A percentile compares a stretch with the other conserved stretches of the same genome.
These are phyloP conservation scores for Kuschelorhynchus macadamiae DNA, from an alignment of 2,888 invertebrate genomes.

Conservation along the genomic window DNA sequence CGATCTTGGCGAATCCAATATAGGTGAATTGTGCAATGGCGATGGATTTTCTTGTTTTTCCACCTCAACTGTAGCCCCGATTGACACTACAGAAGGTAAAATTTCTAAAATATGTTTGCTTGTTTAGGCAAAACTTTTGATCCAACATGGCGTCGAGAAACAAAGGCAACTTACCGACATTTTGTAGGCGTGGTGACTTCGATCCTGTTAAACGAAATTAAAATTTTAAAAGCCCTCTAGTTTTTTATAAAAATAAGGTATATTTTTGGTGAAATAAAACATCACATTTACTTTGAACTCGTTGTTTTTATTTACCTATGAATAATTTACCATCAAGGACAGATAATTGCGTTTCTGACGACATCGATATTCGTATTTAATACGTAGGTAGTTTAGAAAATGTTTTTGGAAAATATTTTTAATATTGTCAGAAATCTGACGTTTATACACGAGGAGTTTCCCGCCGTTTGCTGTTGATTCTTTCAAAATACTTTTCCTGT, in stretches of 20 bases:
- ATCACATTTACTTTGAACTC: conserved; percentile 30
- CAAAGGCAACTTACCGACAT: conserved; percentile 66
- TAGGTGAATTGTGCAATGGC: conserved; percentile 65
- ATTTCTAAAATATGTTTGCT: conserved; percentile 67
- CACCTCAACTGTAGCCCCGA: conserved; percentile 61
- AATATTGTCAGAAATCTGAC: too few species aligned
- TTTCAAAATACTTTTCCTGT: too few species aligned
- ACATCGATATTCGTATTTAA: conserved; percentile 4
- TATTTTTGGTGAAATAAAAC: conserved; percentile 42
- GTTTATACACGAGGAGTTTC: too few species aligned
- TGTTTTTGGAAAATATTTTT: too few species aligned
- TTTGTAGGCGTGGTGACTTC: conserved; percentile 68
- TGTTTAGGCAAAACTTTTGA: conserved; percentile 65
- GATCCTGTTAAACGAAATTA: conserved; percentile 52
- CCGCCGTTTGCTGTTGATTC: too few species aligned
- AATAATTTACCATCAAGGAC: conserved; percentile 51
- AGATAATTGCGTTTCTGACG: conserved; percentile 19
- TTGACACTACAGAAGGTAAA: conserved; percentile 68
- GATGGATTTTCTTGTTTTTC: conserved; percentile 65
- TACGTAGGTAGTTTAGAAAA: too few species aligned
- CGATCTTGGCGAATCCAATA: conserved; percentile 63
- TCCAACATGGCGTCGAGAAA: conserved; percentile 67
- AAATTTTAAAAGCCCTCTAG: conserved; percentile 36
- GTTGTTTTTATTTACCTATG: conserved; percentile 48
- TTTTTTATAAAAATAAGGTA: conserved; percentile 36